Percentiles rank a stretch among this genome's conserved stretches.
Conservation (phyloP, 1,140 invertebrate genomes). For the Nylanderia fulva region DNA sequence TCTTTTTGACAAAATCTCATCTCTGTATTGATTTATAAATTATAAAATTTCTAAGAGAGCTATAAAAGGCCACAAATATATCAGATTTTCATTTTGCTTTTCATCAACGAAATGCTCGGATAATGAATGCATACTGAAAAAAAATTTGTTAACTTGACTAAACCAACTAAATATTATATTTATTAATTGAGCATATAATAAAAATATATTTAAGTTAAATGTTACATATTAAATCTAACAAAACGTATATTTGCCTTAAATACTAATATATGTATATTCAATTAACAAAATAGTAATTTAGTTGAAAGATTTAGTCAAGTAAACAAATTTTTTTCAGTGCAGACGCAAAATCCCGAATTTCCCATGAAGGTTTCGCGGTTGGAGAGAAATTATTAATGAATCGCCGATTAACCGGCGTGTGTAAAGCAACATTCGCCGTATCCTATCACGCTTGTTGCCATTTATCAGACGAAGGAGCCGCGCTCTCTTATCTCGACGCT, state of each 20-base stretch:
- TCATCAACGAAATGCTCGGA: background rate
- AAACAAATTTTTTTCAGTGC: too few species aligned
- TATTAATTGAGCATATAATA: too few species aligned
- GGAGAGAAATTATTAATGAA: conserved; percentile 70
- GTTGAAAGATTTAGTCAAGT: too few species aligned
- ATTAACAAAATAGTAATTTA: too few species aligned
- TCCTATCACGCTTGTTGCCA: conserved; percentile 64
- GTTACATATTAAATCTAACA: too few species aligned
- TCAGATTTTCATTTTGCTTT: background rate
- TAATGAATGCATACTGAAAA: too few species aligned
- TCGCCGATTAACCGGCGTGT: conserved; percentile 63
- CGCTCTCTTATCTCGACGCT: conserved; percentile 54
- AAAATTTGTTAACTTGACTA: too few species aligned
- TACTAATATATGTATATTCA: too few species aligned
- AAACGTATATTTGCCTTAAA: too few species aligned
- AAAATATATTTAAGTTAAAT: too few species aligned
- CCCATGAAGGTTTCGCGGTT: conserved; percentile 63
- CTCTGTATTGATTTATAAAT: background rate
- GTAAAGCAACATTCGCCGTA: conserved; percentile 65
- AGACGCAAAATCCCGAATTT: too few species aligned
- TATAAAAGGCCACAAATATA: background rate
- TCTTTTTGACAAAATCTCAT: background rate
- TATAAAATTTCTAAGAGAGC: background rate
- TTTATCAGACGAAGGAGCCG: conserved; percentile 73
- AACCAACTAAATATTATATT: too few species aligned